Conservation (phyloP, 2,888 invertebrate genomes). For the Choristoneura rosaceana region DNA sequence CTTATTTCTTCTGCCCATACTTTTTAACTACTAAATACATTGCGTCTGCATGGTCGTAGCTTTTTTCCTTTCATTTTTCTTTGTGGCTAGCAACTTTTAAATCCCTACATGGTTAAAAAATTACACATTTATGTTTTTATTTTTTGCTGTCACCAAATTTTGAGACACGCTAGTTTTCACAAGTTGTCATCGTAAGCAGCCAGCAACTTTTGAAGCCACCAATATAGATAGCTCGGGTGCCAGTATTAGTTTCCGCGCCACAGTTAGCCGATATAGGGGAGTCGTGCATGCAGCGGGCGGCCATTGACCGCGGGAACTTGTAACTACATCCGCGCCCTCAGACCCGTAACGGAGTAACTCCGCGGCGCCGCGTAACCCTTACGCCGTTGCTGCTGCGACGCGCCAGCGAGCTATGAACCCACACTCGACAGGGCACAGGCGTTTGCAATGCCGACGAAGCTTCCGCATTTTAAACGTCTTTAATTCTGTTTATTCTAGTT, state of each 20-base stretch:
- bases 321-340: conserved; percentile 77
- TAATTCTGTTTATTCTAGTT: conserved; percentile 36
- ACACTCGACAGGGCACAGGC: conserved; percentile 63
- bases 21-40: too few species aligned
- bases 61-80: too few species aligned
- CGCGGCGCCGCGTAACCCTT: conserved; percentile 52
- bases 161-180: background rate
- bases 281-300: conserved; percentile 76
- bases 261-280: conserved; percentile 78
- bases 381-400: conserved; percentile 50
- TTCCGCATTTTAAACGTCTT: conserved; percentile 59
- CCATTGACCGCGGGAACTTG: conserved; percentile 85
- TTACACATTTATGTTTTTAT: too few species aligned
- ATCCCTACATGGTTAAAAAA: too few species aligned
- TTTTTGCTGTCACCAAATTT: too few species aligned
- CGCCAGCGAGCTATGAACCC: conserved; percentile 72
- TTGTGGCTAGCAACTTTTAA: too few species aligned
- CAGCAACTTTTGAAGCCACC: background rate
- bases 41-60: too few species aligned
- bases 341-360: conserved; percentile 66
- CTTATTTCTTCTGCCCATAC: background rate
- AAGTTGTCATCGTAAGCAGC: background rate
- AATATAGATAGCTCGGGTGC: conserved; percentile 44
- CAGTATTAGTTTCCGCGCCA: conserved; percentile 67
- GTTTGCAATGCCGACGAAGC: conserved; percentile 66